Base-by-base conservation (phyloP, 2,797 vertebrate species). In the Melanotaenia maccullochi region DNA sequence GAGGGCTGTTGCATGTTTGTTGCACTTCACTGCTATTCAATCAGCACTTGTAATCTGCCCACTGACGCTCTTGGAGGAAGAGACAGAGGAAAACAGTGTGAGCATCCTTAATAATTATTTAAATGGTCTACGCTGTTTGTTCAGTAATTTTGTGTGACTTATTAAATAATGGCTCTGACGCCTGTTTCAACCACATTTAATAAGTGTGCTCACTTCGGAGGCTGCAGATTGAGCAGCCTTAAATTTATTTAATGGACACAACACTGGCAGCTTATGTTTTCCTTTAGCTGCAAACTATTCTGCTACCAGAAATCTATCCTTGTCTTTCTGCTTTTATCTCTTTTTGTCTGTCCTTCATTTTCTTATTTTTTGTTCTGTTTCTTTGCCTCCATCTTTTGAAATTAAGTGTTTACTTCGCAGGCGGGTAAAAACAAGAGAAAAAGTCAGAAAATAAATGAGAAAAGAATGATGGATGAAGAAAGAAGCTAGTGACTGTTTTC, bases 21-120 rank as follows among this genome's bases (percentile, higher is more conserved):
- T 63, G 66, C 60, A 81, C 68, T 73, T 78, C 68, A 59, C 25
- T 60, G 71, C 61, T 38, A 63, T 77, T 66, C 74, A 73, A 56
- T 83, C 71, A 61, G 57, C 73, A 20, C 49, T 35, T 75, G 60
- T 66, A 76, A 75, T 75, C 62, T 71, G 35, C 44, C 62, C 24
- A 56, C 69, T 75, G 60, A 69, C 64, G 47, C 47, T 68, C 55
- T 67, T 55, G 60, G 79, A 49, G 60, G 55, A 65, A 59, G 56
- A 67, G 32, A 54, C 58, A 33, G 30, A 65, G 35, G 28, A 67
- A 75, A 75, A 59, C 58, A 47, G 28, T 40, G 62, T 57, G 35
- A 74, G 60, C 49, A 52, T 71, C 60, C 68, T 79, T 25, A 55
- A 65, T 77, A 63, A 73, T 71, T 79, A 38, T 55, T 70, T 70